Evolutionary conservation across 2,888 invertebrate genomes (phyloP), one percentile per base, ranked within the genome.

Genomic region (Physocephala rufipes): DNA sequence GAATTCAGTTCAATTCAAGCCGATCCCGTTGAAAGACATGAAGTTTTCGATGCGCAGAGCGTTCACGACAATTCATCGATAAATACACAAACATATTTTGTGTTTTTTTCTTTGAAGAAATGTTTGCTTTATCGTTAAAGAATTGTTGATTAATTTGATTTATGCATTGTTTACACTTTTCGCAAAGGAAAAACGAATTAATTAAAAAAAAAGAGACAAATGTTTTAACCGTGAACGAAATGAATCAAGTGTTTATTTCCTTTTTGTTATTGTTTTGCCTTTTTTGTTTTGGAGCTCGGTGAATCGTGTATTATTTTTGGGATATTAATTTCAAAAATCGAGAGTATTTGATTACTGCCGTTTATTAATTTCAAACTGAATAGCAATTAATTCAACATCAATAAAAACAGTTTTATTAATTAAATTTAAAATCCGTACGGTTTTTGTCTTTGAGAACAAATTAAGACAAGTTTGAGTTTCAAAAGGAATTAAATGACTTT

Each of bases 1-100:
- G 21, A 3, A 58, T 45, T 59, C 61, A 67, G 67, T 67, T 67
- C 19, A 47, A 61, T 67, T 59, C 67, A 59, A 67, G 30, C 58
- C 19, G 67, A 45, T 45, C 28, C 47, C 59, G 21, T 67, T 59
- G 59, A 15, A 67, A 67, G 67, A 30, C 49, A 30, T 59, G 1
- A 7, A 12, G 1, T 66, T 28, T 24, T 43, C 19, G 43, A 21
- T 13, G 43, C 63, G 16, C 24, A 2, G 62, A 26, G 24, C 43
- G 19, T 5, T 45, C 49, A 59, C 28, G 19, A 59, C 61, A 36
- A 36, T 36, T 9, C 36, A 36, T 9, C 36, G 36, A 9, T 7
- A 59, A 28, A 59, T 58, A 59, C 47, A 30, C 45, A 30, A 30
- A n/a, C n/a, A n/a, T 15, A 5, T 47, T 47, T 65, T 49, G 49